These are phyloP conservation scores for Drosophila tanythrix DNA, from an alignment of 2,888 invertebrate species.

Conservation along the genomic window DNA sequence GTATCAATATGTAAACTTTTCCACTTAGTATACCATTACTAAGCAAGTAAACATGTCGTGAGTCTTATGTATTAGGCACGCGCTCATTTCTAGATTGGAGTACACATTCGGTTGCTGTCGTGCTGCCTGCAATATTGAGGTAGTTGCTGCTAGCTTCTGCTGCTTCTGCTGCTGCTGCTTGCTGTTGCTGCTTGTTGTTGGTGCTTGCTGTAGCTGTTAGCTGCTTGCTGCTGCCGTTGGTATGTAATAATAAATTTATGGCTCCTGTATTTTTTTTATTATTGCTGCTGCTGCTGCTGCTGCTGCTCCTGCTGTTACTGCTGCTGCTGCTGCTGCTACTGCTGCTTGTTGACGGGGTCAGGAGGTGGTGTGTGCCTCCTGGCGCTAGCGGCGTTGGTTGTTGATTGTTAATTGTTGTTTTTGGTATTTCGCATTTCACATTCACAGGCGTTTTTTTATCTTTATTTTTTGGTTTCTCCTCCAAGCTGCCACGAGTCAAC, in stretches of 20 bases:
- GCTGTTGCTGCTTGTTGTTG: slow-evolving; percentile 2
- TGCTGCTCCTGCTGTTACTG: background rate
- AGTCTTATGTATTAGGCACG: background rate
- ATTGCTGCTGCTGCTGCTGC: slow-evolving; percentile 8
- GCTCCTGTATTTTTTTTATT: slow-evolving; percentile 37
- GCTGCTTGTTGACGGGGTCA: background rate
- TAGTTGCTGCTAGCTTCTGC: slow-evolving; percentile 51
- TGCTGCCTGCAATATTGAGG: slow-evolving; percentile 67
- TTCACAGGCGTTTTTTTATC: slow-evolving; percentile 39
- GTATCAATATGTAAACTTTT: no score
- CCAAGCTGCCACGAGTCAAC: slow-evolving; percentile 75
- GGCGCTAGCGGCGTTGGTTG: slow-evolving; percentile 60
- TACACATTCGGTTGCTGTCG: slow-evolving; percentile 6
- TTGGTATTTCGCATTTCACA: slow-evolving; percentile 65
- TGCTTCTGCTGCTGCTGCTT: background rate
- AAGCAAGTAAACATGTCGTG: background rate
- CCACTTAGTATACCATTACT: no score
- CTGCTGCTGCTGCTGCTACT: slow-evolving; percentile 2
- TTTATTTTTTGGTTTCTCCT: slow-evolving; percentile 43
- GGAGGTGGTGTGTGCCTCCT: slow-evolving; percentile 27
- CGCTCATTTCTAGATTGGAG: background rate
- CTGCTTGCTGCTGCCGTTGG: slow-evolving; percentile 18
- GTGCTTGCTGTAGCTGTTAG: slow-evolving; percentile 1
- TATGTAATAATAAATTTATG: slow-evolving; percentile 74
- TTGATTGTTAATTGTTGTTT: slow-evolving; percentile 70